Evolutionary conservation across 1,140 invertebrate species (phyloP).

Genomic region (Cecropterus lyciades): DNA sequence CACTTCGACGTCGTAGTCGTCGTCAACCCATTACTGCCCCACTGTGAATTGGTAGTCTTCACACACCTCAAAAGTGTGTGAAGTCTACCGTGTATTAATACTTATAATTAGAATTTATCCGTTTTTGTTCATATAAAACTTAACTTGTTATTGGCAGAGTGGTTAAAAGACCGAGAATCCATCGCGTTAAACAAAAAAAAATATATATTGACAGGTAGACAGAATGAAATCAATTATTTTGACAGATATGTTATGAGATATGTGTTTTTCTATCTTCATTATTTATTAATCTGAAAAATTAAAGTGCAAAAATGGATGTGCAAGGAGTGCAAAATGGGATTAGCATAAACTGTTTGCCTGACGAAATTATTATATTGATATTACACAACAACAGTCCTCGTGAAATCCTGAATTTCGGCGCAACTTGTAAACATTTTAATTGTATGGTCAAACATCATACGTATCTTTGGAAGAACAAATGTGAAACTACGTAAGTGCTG

Average conservation of each 20-base stretch:
- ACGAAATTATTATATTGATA: slow-evolving; percentile 51
- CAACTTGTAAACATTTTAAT: slow-evolving; percentile 53
- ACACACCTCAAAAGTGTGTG: no score
- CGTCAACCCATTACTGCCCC: no score
- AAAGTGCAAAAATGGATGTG: slow-evolving; percentile 2
- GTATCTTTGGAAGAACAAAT: slow-evolving; percentile 52
- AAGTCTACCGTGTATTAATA: no score
- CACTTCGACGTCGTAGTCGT: no score
- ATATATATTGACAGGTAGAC: no score
- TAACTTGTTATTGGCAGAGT: no score
- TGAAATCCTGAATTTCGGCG: slow-evolving; percentile 50
- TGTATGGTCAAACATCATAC: slow-evolving; percentile 46
- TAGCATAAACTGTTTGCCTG: slow-evolving; percentile 1
- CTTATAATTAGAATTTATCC: no score
- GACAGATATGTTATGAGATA: not conserved
- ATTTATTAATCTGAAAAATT: not conserved
- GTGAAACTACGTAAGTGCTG: slow-evolving; percentile 49
- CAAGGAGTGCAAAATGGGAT: not conserved
- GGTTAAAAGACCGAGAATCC: no score
- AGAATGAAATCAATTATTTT: not conserved
- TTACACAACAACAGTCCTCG: slow-evolving; percentile 42
- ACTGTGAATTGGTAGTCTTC: no score
- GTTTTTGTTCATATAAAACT: no score
- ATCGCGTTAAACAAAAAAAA: no score
- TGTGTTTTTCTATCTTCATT: not conserved